Percentiles rank a stretch among this genome's conserved stretches.
Evolutionary conservation across 1,140 invertebrate species (phyloP).

Genomic region (Diplogasteroides magnus): DNA sequence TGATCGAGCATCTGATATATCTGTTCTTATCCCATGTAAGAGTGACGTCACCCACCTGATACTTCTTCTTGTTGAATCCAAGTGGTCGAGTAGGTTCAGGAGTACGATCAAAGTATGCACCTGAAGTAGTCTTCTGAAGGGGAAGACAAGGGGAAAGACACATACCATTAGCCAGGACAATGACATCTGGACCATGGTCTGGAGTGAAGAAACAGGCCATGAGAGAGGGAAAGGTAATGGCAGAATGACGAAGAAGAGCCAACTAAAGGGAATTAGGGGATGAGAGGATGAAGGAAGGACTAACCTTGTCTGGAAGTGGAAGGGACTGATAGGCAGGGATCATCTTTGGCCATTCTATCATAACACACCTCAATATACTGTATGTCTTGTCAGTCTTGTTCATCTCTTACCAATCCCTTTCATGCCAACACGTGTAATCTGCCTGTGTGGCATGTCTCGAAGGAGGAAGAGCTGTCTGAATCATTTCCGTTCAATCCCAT

Average conservation of each 20-base stretch:
- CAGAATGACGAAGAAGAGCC: slow-evolving; percentile 52
- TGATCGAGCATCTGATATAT: slow-evolving; percentile 48
- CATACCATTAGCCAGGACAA: slow-evolving; percentile 51
- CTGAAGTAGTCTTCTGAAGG: too few species aligned
- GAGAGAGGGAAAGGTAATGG: slow-evolving; percentile 53
- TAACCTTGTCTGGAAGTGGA: slow-evolving; percentile 43
- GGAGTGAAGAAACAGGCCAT: slow-evolving; percentile 53
- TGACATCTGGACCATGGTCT: slow-evolving; percentile 47
- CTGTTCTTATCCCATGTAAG: too few species aligned
- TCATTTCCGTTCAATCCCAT: background rate
- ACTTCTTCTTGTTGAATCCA: slow-evolving; percentile 54
- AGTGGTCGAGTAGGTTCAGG: slow-evolving; percentile 45
- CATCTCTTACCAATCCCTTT: slow-evolving; percentile 51
- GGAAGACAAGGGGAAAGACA: too few species aligned
- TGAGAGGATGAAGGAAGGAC: background rate
- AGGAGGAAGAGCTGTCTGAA: background rate
- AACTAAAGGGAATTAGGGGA: slow-evolving; percentile 32
- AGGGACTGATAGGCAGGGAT: slow-evolving; percentile 44
- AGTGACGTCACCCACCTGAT: slow-evolving; percentile 15
- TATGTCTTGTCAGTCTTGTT: too few species aligned
- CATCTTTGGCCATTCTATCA: slow-evolving; percentile 56
- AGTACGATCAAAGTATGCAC: slow-evolving; percentile 50
- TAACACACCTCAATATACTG: too few species aligned
- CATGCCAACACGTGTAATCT: slow-evolving; percentile 52
- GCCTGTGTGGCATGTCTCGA: slow-evolving; percentile 32